Conservation (phyloP, 2,888 invertebrate species). For the Oxytorus armatus region DNA sequence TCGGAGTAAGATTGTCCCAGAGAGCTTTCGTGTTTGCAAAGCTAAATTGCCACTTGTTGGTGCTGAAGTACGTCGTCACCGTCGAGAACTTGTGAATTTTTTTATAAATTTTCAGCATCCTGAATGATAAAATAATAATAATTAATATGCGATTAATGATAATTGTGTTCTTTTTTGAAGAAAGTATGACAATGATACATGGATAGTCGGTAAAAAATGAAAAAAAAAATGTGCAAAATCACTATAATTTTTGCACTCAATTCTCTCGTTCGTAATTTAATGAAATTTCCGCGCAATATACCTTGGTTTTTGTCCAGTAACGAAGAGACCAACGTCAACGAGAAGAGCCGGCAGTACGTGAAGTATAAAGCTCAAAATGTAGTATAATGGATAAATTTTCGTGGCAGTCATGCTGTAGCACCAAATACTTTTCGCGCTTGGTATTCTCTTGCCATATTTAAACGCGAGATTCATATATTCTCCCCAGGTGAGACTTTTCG, state of each 20-base stretch:
- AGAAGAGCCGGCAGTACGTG: slow-evolving; percentile 88
- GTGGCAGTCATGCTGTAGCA: slow-evolving; percentile 85
- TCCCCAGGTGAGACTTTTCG: slow-evolving; percentile 87
- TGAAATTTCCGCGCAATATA: slow-evolving; percentile 71
- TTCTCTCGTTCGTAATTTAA: not conserved
- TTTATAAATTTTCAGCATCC: slow-evolving; percentile 85
- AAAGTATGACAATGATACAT: too few species aligned
- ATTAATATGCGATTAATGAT: not conserved
- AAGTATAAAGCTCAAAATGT: slow-evolving; percentile 86
- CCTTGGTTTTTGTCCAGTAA: slow-evolving; percentile 86
- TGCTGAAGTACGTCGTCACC: slow-evolving; percentile 85
- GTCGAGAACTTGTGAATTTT: slow-evolving; percentile 85
- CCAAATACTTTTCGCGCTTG: slow-evolving; percentile 78
- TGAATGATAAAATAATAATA: too few species aligned
- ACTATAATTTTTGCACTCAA: not conserved
- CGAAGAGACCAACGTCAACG: slow-evolving; percentile 86
- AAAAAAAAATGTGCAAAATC: too few species aligned
- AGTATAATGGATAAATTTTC: slow-evolving; percentile 82
- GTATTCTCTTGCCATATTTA: slow-evolving; percentile 79
- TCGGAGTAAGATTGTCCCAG: slow-evolving; percentile 82
- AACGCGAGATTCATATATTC: slow-evolving; percentile 82
- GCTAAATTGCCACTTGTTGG: slow-evolving; percentile 78
- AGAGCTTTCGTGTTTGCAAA: slow-evolving; percentile 79
- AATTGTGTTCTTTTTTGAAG: too few species aligned
- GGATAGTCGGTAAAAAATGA: too few species aligned